phyloP scores from a whole-genome alignment of 2,888 invertebrate genomes.

The Stenurella melanura region DNA sequence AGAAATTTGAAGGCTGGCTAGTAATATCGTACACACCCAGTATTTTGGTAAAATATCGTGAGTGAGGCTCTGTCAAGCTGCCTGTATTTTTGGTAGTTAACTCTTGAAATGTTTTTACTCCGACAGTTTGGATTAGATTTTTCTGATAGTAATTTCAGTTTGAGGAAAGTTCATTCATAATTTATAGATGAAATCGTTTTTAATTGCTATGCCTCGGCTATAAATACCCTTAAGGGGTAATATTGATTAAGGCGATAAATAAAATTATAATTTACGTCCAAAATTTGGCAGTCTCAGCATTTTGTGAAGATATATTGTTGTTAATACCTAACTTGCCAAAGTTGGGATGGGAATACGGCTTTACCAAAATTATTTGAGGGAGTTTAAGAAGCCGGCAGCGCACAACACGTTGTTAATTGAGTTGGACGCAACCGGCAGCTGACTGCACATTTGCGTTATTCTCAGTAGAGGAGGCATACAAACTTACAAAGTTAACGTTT shows the following conservation, averaged over 20 bases:
- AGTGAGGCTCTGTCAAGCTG: not conserved
- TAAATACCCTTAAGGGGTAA: conserved; percentile 1
- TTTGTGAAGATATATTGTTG: conserved; percentile 14
- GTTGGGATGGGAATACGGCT: conserved; percentile 1
- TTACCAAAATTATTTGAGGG: conserved; percentile 22
- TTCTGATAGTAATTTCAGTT: not conserved
- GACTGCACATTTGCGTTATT: conserved; percentile 31
- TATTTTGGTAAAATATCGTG: no score
- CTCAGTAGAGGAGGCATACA: conserved; percentile 6
- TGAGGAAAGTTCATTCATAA: not conserved
- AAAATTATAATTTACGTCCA: conserved; percentile 9
- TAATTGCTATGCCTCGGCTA: not conserved
- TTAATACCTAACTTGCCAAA: conserved; percentile 5
- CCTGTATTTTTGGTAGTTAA: no score
- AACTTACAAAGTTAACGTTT: conserved; percentile 27
- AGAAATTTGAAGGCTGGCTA: no score
- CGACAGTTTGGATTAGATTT: no score
- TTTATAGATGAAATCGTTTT: not conserved
- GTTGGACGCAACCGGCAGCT: conserved; percentile 22
- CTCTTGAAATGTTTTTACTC: no score
- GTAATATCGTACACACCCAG: no score
- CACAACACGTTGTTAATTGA: conserved; percentile 32
- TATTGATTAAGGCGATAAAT: conserved; percentile 13
- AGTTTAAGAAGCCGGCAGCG: conserved; percentile 31
- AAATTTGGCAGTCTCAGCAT: conserved; percentile 7